These are phyloP conservation scores for Machaerirhynchus nigripectus DNA, from an alignment of 2,113 vertebrate genomes.

Conservation along the genomic window DNA sequence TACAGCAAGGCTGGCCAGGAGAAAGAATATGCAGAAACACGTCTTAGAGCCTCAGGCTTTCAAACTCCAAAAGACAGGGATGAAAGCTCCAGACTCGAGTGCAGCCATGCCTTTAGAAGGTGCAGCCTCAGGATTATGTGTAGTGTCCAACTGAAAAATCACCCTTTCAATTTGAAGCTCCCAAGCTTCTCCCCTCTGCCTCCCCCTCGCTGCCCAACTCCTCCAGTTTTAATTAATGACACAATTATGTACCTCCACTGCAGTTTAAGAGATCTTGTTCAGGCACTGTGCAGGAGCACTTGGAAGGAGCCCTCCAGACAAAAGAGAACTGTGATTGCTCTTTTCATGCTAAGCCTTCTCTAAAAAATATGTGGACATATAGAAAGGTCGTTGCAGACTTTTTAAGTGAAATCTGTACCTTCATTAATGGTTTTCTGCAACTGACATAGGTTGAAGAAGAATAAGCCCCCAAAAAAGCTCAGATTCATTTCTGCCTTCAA, in stretches of 20 bases:
- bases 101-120: not conserved
- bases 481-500: not conserved
- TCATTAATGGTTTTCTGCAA: not conserved
- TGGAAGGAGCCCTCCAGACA: not conserved
- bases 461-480: not conserved
- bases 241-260: not conserved
- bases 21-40: not conserved
- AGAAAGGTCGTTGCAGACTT: not conserved
- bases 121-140: not conserved
- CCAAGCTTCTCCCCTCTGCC: not conserved
- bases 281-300: not conserved
- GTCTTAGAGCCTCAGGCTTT: not conserved
- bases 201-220: not conserved
- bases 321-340: not conserved
- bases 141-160: not conserved
- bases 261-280: not conserved
- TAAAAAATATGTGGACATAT: not conserved
- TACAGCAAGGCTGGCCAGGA: not conserved
- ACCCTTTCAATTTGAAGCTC: not conserved
- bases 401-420: not conserved
- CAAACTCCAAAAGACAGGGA: not conserved
- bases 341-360: not conserved
- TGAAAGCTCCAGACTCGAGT: accelerated
- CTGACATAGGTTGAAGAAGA: not conserved
- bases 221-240: not conserved